Base-by-base conservation (phyloP, 2,888 invertebrate genomes). In the Chirona hameri region DNA sequence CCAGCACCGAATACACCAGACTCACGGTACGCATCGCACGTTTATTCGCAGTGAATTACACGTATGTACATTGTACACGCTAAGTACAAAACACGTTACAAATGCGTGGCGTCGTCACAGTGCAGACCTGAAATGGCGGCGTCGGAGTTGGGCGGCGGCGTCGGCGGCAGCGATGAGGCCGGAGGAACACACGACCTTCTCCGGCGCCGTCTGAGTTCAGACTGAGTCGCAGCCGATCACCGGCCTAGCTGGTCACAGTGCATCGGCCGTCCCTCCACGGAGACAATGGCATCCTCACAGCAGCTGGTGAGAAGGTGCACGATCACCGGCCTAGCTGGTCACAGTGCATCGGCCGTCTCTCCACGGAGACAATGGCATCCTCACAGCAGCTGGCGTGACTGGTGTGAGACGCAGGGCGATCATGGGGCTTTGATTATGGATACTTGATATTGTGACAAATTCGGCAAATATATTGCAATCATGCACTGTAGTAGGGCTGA, bases 81-180 rank as follows among this genome's bases (percentile, higher is more conserved):
- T 76, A 76, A 24, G 76, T 76, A 76, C 76, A 76, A 76, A 76
- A 76, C 72, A 76, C 46, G 18, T 24, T 76, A 76, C 39, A 76
- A 76, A 76, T 46, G 21, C 24, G 72, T 76, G 76, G 31, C 52
- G 52, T 21, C 39, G 46, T 24, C 39, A 24, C 46, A 31, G 24
- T 76, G 46, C n/a, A n/a, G n/a, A 76, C 24, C 76, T 76, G 24
- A 39, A 46, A 24, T 24, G 76, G 39, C 18, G 48, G 48, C 48
- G 48, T 12, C n/a, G n/a, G n/a, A n/a, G n/a, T 48, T 12, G 48
- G 48, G 48, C 48, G 15, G 52, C 52, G 52, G 76, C 39, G 76
- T 2, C 7, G 14, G 69, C 3, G 29, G 27, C 21, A 21, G 27
- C 14, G 60, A 21, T 60, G 60, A 24, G 60, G 10, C 60, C 39